phyloP scores from a whole-genome alignment of 2,888 invertebrate species.

The Hesperia comma region DNA sequence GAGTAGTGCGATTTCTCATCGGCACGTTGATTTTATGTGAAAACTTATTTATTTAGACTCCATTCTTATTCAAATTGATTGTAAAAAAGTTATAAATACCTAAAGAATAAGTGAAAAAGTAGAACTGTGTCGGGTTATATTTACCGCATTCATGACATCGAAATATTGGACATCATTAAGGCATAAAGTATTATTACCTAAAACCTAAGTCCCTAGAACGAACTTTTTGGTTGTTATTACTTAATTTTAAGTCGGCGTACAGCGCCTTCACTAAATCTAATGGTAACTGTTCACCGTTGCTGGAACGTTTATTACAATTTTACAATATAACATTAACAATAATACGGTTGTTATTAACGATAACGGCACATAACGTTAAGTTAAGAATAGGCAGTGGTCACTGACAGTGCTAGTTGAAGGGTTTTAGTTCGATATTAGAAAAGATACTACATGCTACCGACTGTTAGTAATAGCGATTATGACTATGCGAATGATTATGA shows the following conservation, averaged over 20 bases:
- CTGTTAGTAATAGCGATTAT: slow-evolving; percentile 41
- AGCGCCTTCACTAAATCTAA: slow-evolving; percentile 67
- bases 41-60: slow-evolving; percentile 19
- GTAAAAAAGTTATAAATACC: slow-evolving; percentile 34
- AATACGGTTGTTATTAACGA: slow-evolving; percentile 68
- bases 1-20: slow-evolving; percentile 4
- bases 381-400: slow-evolving; percentile 67
- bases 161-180: slow-evolving; percentile 52
- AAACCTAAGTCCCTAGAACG: slow-evolving; percentile 83
- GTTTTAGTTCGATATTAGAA: slow-evolving; percentile 53
- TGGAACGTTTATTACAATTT: slow-evolving; percentile 78
- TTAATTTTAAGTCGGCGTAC: slow-evolving; percentile 71
- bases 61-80: slow-evolving; percentile 28
- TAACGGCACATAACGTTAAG: slow-evolving; percentile 66
- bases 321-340: slow-evolving; percentile 71
- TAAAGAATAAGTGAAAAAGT: slow-evolving; percentile 34
- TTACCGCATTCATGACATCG: slow-evolving; percentile 43
- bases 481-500: slow-evolving; percentile 43
- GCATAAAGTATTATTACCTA: slow-evolving; percentile 63
- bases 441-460: slow-evolving; percentile 42
- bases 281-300: slow-evolving; percentile 84
- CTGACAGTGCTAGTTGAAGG: slow-evolving; percentile 62
- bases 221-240: slow-evolving; percentile 83
- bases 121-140: slow-evolving; percentile 33
- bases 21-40: slow-evolving; percentile 14